A percentile compares a stretch with the other conserved stretches of the same genome.
These are phyloP conservation scores for Neomonachus schauinslandi DNA, from an alignment of 2,113 vertebrate genomes.

Conservation along the genomic window DNA sequence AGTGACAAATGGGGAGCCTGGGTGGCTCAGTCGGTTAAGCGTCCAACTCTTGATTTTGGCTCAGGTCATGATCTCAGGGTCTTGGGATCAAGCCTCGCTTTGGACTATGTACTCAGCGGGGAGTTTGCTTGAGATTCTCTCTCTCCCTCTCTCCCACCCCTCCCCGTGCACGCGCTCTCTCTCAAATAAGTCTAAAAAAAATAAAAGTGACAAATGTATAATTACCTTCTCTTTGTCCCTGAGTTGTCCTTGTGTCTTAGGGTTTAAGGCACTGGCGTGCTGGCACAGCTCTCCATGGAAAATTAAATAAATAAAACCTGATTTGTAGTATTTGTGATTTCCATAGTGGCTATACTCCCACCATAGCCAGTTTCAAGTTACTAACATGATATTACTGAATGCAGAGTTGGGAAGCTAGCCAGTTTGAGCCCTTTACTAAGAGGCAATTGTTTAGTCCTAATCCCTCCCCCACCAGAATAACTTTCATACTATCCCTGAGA, in stretches of 20 bases:
- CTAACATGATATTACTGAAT: conserved; percentile 20
- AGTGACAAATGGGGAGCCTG: not conserved
- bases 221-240: conserved; percentile 35
- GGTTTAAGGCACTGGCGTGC: not conserved
- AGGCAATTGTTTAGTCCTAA: not conserved
- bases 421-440: not conserved
- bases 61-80: not conserved
- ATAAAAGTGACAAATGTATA: not conserved
- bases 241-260: not conserved
- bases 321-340: conserved; percentile 52
- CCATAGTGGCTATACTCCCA: not conserved
- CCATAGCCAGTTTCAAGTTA: conserved; percentile 44
- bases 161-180: not conserved
- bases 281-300: conserved; percentile 12
- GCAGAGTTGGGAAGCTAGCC: not conserved
- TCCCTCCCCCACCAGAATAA: not conserved
- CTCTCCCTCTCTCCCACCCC: not conserved
- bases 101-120: not conserved
- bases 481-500: not conserved
- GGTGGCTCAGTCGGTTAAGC: not conserved
- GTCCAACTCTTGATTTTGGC: not conserved
- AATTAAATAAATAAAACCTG: conserved; percentile 35
- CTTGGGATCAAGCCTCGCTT: not conserved
- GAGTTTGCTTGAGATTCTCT: not conserved
- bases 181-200: not conserved